Conservation (phyloP, 2,888 invertebrate genomes). For the Tetragonula carbonaria region DNA sequence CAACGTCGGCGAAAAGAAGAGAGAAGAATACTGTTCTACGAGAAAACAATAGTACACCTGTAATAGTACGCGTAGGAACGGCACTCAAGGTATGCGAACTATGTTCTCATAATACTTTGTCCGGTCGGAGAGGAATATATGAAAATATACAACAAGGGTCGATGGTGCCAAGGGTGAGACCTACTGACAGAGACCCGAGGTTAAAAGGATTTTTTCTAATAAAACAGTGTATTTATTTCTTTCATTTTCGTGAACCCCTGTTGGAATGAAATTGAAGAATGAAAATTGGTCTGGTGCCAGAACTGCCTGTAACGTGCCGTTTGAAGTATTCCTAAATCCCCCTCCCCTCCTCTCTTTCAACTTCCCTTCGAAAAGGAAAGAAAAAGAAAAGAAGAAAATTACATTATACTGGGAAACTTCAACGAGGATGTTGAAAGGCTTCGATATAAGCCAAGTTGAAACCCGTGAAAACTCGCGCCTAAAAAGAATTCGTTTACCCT, state of each 20-base stretch:
- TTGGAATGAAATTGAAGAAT: background rate
- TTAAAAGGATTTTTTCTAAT: conserved; percentile 11
- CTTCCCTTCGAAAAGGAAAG: background rate
- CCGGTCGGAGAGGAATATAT: conserved; percentile 63
- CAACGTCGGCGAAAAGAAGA: background rate
- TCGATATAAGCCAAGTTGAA: conserved; percentile 65
- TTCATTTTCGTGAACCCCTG: background rate
- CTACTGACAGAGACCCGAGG: conserved; percentile 14
- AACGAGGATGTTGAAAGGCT: conserved; percentile 62
- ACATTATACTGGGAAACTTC: conserved; percentile 25
- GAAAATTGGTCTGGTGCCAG: background rate
- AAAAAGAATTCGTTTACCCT: conserved; percentile 53
- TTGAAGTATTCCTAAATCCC: background rate
- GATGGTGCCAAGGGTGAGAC: conserved; percentile 35
- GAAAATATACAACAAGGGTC: conserved; percentile 51
- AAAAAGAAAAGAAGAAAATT: background rate
- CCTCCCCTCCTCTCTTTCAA: background rate
- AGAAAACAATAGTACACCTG: conserved; percentile 36
- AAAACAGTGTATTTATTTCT: background rate
- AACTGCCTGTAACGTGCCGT: background rate
- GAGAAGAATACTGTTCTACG: conserved; percentile 11
- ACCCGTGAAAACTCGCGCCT: conserved; percentile 64
- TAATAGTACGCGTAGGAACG: conserved; percentile 68
- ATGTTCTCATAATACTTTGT: conserved; percentile 83
- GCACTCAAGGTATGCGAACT: conserved; percentile 80